Conservation (phyloP, 2,113 vertebrate species). For the Serinus canaria region DNA sequence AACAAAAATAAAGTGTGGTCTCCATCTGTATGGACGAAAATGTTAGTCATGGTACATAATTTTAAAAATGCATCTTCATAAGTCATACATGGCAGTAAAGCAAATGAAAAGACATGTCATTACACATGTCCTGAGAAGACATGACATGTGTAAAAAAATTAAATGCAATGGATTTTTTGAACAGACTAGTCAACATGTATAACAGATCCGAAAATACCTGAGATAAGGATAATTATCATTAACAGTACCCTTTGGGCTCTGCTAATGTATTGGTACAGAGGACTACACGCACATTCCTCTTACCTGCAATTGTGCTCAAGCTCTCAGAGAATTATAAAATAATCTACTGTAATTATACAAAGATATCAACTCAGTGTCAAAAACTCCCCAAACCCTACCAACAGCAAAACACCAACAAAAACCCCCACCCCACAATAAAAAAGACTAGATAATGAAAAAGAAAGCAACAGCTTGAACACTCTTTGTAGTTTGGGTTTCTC, state of each 20-base stretch:
- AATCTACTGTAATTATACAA: not conserved
- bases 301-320: not conserved
- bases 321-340: not conserved
- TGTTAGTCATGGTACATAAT: constrained; percentile 36
- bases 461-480: not conserved
- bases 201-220: not conserved
- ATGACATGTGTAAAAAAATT: not conserved
- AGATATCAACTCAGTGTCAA: not conserved
- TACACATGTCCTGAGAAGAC: not conserved
- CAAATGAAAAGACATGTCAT: not conserved
- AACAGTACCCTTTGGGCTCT: not conserved
- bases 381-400: not conserved
- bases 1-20: constrained; percentile 3
- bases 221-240: not conserved
- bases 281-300: not conserved
- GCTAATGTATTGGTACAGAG: not conserved
- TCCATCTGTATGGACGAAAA: constrained; percentile 13
- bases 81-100: not conserved
- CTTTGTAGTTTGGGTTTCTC: not conserved
- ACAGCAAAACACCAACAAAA: not conserved
- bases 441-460: not conserved
- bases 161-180: not conserved
- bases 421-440: not conserved
- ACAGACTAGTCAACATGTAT: not conserved
- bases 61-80: not conserved